A percentile compares a stretch with the other conserved stretches of the same genome.
phyloP scores from a whole-genome alignment of 1,140 invertebrate species.

The Samia ricini region DNA sequence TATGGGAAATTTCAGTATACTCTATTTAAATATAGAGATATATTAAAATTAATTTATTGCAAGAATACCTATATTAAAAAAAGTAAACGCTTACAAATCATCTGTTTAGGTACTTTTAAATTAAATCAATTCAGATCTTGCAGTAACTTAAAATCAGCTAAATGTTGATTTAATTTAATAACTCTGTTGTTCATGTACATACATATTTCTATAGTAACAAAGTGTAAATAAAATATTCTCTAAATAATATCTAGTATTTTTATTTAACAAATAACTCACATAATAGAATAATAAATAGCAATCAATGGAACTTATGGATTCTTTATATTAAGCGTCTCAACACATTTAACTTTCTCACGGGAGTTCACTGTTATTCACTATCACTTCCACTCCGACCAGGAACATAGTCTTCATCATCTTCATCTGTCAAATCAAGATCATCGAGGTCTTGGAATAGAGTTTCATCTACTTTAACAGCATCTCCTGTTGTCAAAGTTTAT shows the following conservation, averaged over 20 bases:
- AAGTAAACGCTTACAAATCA: background rate
- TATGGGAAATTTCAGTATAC: no score
- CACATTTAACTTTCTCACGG: background rate
- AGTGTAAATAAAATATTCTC: constrained; percentile 15
- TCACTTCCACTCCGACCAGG: constrained; percentile 72
- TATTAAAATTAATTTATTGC: background rate
- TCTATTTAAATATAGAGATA: no score
- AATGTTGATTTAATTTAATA: background rate
- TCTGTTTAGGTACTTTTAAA: background rate
- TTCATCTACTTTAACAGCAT: constrained; percentile 95
- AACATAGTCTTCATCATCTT: constrained; percentile 81
- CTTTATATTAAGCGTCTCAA: background rate
- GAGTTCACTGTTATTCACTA: constrained; percentile 47
- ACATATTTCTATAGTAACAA: background rate
- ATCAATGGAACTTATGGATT: background rate
- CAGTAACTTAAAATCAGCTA: background rate
- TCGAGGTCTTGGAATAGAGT: constrained; percentile 95
- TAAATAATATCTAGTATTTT: constrained; percentile 3
- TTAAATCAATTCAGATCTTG: background rate
- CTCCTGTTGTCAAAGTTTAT: constrained; percentile 78
- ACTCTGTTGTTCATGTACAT: background rate
- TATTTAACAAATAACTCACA: constrained; percentile 2
- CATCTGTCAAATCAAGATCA: constrained; percentile 90
- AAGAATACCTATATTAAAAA: background rate
- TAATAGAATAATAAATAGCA: background rate